A percentile compares a stretch with the other conserved stretches of the same genome.
Evolutionary conservation across 2,113 vertebrate species (phyloP).

Genomic region (Pelecanoides urinatrix): DNA sequence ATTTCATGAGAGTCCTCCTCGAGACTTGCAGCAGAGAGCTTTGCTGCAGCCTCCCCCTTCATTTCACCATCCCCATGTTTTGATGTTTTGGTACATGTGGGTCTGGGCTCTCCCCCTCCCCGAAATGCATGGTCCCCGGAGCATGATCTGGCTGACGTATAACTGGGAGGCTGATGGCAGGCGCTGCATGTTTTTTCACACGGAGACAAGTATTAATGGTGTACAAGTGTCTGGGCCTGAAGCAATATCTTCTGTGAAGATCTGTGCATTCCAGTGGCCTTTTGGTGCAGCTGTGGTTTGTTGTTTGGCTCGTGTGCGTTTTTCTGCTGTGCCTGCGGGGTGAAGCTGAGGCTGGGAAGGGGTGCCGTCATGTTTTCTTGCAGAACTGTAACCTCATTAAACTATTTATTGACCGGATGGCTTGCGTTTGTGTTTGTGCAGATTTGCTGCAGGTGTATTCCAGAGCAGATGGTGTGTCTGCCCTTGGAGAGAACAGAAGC

Average conservation of each 20-base stretch:
- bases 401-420: conserved; percentile 74
- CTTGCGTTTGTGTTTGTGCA: conserved; percentile 23
- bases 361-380: conserved; percentile 19
- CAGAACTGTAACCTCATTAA: conserved; percentile 72
- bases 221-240: conserved; percentile 24
- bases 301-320: background rate
- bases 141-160: background rate
- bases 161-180: background rate
- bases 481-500: background rate
- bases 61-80: background rate
- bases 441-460: background rate
- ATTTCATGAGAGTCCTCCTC: background rate
- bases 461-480: background rate
- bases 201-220: background rate
- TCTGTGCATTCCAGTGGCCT: conserved; percentile 44
- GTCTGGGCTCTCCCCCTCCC: background rate
- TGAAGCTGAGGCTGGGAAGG: conserved; percentile 6
- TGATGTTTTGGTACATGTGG: conserved; percentile 11
- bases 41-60: background rate
- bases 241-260: conserved; percentile 79
- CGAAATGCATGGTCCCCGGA: conserved; percentile 2
- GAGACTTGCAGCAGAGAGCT: background rate
- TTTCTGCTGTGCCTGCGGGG: background rate
- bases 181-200: background rate
- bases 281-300: conserved; percentile 7